These are phyloP conservation scores for Psilanteris sp. DNA, from an alignment of 1,140 invertebrate species.

Conservation along the genomic window DNA sequence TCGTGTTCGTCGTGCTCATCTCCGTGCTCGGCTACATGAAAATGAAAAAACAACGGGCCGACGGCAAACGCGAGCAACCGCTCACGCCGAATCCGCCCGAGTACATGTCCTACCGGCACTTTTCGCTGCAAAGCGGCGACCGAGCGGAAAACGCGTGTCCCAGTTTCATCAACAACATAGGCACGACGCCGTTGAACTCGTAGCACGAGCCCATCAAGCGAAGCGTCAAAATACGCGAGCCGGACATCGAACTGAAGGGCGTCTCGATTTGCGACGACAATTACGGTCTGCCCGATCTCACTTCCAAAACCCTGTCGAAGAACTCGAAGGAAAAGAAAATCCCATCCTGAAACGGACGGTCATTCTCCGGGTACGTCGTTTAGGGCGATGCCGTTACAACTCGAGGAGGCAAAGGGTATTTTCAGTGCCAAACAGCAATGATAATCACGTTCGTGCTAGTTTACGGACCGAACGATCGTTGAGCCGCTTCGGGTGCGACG, in stretches of 20 bases:
- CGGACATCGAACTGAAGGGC: slow-evolving; percentile 72
- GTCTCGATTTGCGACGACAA: slow-evolving; percentile 67
- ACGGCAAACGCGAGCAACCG: slow-evolving; percentile 82
- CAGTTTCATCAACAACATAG: slow-evolving; percentile 78
- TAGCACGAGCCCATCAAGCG: slow-evolving; percentile 72
- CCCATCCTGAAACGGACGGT: slow-evolving; percentile 52
- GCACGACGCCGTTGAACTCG: slow-evolving; percentile 74
- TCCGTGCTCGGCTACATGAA: slow-evolving; percentile 88
- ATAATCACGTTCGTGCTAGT: slow-evolving; percentile 47
- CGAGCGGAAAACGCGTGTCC: slow-evolving; percentile 74
- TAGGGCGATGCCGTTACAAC: slow-evolving; percentile 43
- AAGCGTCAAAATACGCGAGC: slow-evolving; percentile 61
- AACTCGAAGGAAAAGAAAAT: slow-evolving; percentile 39
- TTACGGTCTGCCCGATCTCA: slow-evolving; percentile 59
- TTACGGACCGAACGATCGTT: slow-evolving; percentile 3
- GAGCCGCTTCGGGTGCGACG: slow-evolving; percentile 1
- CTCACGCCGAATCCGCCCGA: slow-evolving; percentile 82
- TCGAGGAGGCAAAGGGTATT: slow-evolving; percentile 30
- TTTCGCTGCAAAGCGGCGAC: slow-evolving; percentile 78
- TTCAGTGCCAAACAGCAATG: slow-evolving; percentile 60
- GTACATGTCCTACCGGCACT: slow-evolving; percentile 87
- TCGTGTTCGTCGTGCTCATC: slow-evolving; percentile 79
- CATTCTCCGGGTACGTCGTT: slow-evolving; percentile 52
- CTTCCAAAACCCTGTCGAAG: slow-evolving; percentile 30
- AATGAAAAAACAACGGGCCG: slow-evolving; percentile 87